Percentiles rank a stretch among this genome's conserved stretches.
Evolutionary conservation across 2,113 vertebrate species (phyloP).

Genomic region (Phyllostomus discolor): DNA sequence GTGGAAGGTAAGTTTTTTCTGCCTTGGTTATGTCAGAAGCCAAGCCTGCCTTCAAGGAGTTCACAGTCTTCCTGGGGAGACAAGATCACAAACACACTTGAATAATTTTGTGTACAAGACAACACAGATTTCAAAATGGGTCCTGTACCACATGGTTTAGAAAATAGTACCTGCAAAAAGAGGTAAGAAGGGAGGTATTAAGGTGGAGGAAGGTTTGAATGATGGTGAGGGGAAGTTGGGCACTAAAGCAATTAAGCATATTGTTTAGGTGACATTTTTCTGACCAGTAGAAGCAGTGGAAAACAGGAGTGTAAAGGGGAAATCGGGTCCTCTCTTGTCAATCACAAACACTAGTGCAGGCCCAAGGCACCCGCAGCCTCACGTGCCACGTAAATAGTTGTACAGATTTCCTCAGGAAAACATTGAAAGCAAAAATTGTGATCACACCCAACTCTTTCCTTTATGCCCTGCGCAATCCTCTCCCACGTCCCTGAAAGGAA

Average conservation of each 20-base stretch:
- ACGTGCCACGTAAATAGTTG: slow-evolving; percentile 47
- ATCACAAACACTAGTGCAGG: background rate
- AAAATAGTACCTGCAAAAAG: background rate
- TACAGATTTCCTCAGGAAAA: slow-evolving; percentile 66
- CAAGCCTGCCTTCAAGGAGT: background rate
- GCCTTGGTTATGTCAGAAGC: background rate
- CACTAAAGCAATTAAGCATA: background rate
- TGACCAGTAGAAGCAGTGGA: background rate
- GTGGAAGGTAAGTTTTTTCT: background rate
- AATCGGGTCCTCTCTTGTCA: background rate
- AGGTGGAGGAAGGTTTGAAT: background rate
- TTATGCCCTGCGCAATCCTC: slow-evolving; percentile 37
- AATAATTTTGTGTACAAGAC: slow-evolving; percentile 1
- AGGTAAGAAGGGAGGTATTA: background rate
- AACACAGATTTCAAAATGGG: background rate
- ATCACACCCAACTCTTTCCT: slow-evolving; percentile 63
- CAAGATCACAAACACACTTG: background rate
- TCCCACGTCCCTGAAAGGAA: slow-evolving; percentile 59
- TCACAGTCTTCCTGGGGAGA: background rate
- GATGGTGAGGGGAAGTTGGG: background rate
- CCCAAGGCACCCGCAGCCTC: background rate
- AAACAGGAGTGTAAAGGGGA: background rate
- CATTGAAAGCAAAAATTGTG: slow-evolving; percentile 54
- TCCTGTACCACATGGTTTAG: background rate
- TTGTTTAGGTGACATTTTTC: slow-evolving; percentile 12